These are phyloP conservation scores for Pseudoatta argentina DNA, from an alignment of 1,140 invertebrate genomes.

Conservation along the genomic window DNA sequence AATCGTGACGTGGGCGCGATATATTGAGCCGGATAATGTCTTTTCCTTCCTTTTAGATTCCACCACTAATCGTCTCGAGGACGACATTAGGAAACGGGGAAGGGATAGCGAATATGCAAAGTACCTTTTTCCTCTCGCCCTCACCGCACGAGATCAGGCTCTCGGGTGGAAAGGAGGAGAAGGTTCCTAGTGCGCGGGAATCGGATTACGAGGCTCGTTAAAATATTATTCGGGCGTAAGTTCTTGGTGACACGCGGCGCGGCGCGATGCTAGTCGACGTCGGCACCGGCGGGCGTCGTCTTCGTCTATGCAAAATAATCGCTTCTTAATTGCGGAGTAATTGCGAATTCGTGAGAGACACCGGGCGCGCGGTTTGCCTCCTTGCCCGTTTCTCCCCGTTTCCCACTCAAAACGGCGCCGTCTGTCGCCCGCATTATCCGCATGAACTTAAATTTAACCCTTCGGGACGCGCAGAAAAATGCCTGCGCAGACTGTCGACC, in stretches of 20 bases:
- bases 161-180: constrained; percentile 53
- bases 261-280: constrained; percentile 78
- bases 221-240: constrained; percentile 84
- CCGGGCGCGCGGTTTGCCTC: constrained; percentile 55
- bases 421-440: constrained; percentile 79
- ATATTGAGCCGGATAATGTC: constrained; percentile 33
- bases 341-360: constrained; percentile 80
- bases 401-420: constrained; percentile 77
- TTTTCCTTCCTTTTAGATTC: constrained; percentile 47
- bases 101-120: constrained; percentile 81
- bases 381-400: constrained; percentile 19
- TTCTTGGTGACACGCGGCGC: constrained; percentile 84
- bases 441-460: constrained; percentile 77
- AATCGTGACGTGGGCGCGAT: neutral
- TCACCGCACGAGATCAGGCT: constrained; percentile 56
- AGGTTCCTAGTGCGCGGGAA: constrained; percentile 69
- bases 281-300: constrained; percentile 74
- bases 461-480: constrained; percentile 59
- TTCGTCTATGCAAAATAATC: constrained; percentile 84
- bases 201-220: constrained; percentile 85
- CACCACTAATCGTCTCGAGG: constrained; percentile 71
- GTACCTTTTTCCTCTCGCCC: constrained; percentile 77
- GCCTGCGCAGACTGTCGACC: neutral
- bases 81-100: constrained; percentile 67
- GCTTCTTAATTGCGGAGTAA: constrained; percentile 85